These are phyloP conservation scores for Hippoglossus stenolepis DNA, from an alignment of 2,113 vertebrate genomes.

Conservation along the genomic window DNA sequence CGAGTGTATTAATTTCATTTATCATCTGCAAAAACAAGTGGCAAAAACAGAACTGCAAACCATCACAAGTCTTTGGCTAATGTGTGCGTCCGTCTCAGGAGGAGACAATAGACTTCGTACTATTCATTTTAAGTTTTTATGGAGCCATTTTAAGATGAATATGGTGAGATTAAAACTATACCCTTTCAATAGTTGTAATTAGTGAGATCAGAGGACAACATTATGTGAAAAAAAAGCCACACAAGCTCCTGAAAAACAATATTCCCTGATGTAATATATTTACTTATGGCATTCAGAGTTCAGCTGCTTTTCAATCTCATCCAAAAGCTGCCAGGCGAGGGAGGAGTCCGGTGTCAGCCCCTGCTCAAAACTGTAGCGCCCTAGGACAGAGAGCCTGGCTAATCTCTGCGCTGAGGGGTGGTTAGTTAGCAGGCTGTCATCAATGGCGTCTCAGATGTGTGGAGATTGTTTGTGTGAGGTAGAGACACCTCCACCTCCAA, in stretches of 20 bases:
- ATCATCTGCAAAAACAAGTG: slow-evolving; percentile 82
- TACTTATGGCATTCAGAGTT: slow-evolving; percentile 4
- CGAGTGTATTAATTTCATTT: slow-evolving; percentile 83
- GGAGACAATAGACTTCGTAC: slow-evolving; percentile 52
- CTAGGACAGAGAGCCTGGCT: slow-evolving; percentile 27
- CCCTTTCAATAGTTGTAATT: slow-evolving; percentile 60
- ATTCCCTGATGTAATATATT: slow-evolving; percentile 7
- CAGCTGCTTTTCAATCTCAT: slow-evolving; percentile 36
- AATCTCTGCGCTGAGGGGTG: slow-evolving; percentile 55
- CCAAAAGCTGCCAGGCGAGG: slow-evolving; percentile 26
- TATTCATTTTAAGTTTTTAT: slow-evolving; percentile 55
- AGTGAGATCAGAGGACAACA: slow-evolving; percentile 27
- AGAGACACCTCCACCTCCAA: slow-evolving; percentile 88
- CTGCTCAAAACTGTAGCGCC: slow-evolving; percentile 30
- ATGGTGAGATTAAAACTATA: slow-evolving; percentile 47
- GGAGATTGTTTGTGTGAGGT: slow-evolving; percentile 86
- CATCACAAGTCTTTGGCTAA: slow-evolving; percentile 69
- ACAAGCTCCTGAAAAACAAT: slow-evolving; percentile 5
- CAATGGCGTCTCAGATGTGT: slow-evolving; percentile 47
- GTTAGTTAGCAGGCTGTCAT: slow-evolving; percentile 62
- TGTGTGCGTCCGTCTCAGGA: slow-evolving; percentile 59
- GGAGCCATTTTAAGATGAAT: slow-evolving; percentile 51
- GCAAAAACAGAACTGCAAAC: slow-evolving; percentile 79
- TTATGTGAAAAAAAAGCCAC: slow-evolving; percentile 7
- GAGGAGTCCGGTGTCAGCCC: slow-evolving; percentile 45